Conservation (phyloP, 2,113 vertebrate genomes). For the Panthera uncia region DNA sequence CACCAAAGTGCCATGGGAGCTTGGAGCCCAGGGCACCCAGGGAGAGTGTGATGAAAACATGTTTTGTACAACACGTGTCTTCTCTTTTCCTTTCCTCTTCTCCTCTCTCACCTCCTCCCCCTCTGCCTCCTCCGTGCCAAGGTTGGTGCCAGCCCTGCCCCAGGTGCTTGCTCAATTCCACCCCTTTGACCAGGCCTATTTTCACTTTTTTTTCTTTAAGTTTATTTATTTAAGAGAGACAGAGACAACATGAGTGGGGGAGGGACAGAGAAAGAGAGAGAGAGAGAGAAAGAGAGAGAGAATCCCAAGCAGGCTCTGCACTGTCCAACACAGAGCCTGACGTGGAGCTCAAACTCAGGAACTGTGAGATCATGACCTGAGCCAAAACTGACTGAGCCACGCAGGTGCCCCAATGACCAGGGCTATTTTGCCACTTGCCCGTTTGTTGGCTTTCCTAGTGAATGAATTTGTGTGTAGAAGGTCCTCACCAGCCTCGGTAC, state of each 20-base stretch:
- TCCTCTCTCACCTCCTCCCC: neutral
- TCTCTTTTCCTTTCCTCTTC: slow-evolving; percentile 20
- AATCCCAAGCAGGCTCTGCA: too few relatives aligned
- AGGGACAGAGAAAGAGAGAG: too few relatives aligned
- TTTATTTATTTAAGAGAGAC: too few relatives aligned
- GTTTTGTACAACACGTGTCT: slow-evolving; percentile 74
- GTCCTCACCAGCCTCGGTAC: neutral
- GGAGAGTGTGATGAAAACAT: slow-evolving; percentile 77
- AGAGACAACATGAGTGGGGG: too few relatives aligned
- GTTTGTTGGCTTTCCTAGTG: neutral
- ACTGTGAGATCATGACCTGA: too few relatives aligned
- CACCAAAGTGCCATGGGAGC: slow-evolving; percentile 58
- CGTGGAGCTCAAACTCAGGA: too few relatives aligned
- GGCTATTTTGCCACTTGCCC: slow-evolving; percentile 8
- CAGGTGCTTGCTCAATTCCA: neutral
- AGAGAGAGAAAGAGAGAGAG: too few relatives aligned
- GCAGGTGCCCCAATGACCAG: neutral
- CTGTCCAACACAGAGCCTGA: too few relatives aligned
- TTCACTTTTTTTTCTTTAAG: neutral
- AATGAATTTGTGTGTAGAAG: slow-evolving; percentile 41
- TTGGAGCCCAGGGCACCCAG: slow-evolving; percentile 70
- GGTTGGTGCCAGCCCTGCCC: neutral
- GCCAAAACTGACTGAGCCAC: too few relatives aligned
- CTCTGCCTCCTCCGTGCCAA: neutral
- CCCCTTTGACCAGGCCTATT: neutral